phyloP scores from a whole-genome alignment of 2,113 vertebrate species.

The Podarcis raffonei region DNA sequence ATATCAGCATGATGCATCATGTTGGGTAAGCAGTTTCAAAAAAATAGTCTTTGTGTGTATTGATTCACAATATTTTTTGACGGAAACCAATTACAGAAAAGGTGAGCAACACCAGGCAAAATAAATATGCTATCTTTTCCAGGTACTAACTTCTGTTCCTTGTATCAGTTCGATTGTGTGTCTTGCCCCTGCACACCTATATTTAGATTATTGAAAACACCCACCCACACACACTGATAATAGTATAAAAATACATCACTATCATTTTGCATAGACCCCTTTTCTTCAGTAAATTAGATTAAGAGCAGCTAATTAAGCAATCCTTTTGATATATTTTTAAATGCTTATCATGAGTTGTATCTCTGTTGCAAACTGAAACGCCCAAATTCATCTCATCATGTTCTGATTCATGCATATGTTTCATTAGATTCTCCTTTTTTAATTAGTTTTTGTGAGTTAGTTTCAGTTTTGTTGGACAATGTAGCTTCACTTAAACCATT shows the following conservation, averaged over 20 bases:
- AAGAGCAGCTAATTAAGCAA: not conserved
- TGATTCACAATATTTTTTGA: not conserved
- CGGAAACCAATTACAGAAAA: not conserved
- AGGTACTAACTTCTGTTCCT: not conserved
- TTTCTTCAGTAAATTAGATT: not conserved
- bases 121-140: not conserved
- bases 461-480: not conserved
- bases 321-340: not conserved
- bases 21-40: not conserved
- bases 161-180: not conserved
- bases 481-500: not conserved
- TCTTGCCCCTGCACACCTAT: not conserved
- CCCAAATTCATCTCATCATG: not conserved
- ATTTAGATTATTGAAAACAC: not conserved
- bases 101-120: not conserved
- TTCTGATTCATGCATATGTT: not conserved
- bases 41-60: not conserved
- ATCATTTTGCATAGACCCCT: not conserved
- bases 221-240: not conserved
- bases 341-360: not conserved
- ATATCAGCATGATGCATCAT: not conserved
- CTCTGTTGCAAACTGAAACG: accelerated
- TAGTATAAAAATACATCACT: not conserved
- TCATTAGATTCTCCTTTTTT: not conserved
- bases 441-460: not conserved